phyloP scores from a whole-genome alignment of 1,140 invertebrate species.

The Pogonomyrmex californicus region DNA sequence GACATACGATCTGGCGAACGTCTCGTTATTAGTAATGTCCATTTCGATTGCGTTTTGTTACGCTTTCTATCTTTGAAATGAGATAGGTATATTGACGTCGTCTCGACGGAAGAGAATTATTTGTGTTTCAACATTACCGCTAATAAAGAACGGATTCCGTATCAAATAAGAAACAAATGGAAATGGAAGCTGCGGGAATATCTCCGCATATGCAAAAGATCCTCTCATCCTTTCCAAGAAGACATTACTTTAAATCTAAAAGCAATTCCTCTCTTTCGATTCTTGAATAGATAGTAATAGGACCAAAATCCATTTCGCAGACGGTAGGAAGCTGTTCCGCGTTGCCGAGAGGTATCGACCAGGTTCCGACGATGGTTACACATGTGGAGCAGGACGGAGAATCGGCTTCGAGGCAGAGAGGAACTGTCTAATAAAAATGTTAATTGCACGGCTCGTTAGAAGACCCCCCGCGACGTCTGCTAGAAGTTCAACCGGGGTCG shows the following conservation, averaged over 20 bases:
- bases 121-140: neutral
- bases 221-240: constrained; percentile 11
- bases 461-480: constrained; percentile 83
- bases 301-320: constrained; percentile 64
- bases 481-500: constrained; percentile 85
- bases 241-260: neutral
- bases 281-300: constrained; percentile 10
- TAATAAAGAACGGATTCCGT: neutral
- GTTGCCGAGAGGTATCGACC: constrained; percentile 67
- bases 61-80: neutral
- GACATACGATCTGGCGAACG: constrained; percentile 18
- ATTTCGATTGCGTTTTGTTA: neutral
- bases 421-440: constrained; percentile 86
- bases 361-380: constrained; percentile 31
- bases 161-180: constrained; percentile 1
- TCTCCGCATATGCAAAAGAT: neutral
- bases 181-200: neutral
- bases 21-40: neutral
- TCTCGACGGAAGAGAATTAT: neutral
- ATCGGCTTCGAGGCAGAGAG: constrained; percentile 69
- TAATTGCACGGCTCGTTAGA: constrained; percentile 86
- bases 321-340: constrained; percentile 61
- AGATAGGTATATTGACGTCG: neutral
- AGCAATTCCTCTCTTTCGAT: neutral
- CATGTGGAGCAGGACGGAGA: constrained; percentile 71